These are phyloP conservation scores for Parasteatoda tepidariorum DNA, from an alignment of 1,140 invertebrate species.

Conservation along the genomic window DNA sequence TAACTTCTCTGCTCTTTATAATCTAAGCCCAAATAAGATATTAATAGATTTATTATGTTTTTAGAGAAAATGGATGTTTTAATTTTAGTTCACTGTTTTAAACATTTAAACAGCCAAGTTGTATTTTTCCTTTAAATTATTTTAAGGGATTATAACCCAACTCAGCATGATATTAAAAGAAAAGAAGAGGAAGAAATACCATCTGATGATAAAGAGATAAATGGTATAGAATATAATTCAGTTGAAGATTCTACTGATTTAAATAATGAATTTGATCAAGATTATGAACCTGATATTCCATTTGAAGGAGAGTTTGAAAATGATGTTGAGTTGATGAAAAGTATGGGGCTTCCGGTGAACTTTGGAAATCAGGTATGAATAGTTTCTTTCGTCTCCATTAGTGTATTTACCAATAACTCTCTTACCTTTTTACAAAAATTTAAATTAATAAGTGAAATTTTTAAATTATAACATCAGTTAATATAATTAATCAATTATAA, in stretches of 20 bases:
- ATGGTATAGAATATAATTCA: background rate
- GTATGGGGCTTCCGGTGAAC: constrained; percentile 29
- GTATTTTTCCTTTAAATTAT: background rate
- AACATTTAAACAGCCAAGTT: too few species aligned
- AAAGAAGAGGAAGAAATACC: background rate
- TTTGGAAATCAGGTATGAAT: constrained; percentile 18
- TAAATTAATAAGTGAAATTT: background rate
- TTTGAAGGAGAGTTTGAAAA: constrained; percentile 10
- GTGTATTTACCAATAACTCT: too few species aligned
- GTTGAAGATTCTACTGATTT: background rate
- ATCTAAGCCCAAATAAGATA: too few species aligned
- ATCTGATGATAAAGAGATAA: background rate
- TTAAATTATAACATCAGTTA: too few species aligned
- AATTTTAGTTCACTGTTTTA: too few species aligned
- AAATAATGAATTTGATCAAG: background rate
- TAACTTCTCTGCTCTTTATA: too few species aligned
- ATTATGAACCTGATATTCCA: constrained; percentile 1
- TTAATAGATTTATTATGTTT: too few species aligned
- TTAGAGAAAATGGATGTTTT: too few species aligned
- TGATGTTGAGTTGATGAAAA: constrained; percentile 42
- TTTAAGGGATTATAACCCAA: constrained; percentile 12
- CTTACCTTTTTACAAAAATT: too few species aligned
- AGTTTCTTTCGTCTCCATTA: too few species aligned
- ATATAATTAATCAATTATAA: too few species aligned
- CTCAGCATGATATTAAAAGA: background rate